A percentile compares a stretch with the other conserved stretches of the same genome.
Conservation (phyloP, 2,113 vertebrate species). For the Calypte anna region DNA sequence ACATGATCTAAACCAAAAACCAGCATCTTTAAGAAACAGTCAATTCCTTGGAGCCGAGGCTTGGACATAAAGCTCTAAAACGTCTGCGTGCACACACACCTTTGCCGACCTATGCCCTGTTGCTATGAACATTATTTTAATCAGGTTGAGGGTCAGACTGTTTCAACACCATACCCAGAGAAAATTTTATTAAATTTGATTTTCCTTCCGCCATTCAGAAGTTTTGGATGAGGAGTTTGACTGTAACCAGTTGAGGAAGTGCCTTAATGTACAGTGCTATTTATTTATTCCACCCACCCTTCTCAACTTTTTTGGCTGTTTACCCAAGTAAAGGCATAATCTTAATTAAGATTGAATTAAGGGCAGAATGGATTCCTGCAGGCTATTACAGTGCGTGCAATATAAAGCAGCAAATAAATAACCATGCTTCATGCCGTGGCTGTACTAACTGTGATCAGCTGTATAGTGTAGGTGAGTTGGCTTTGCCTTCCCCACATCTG, state of each 20-base stretch:
- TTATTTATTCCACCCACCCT: conserved; percentile 9
- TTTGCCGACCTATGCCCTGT: background rate
- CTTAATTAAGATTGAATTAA: conserved; percentile 33
- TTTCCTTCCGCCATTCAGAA: background rate
- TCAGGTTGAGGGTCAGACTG: background rate
- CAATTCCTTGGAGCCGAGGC: background rate
- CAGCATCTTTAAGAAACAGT: background rate
- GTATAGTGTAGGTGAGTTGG: background rate
- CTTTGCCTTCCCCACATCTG: background rate
- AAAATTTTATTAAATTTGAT: background rate
- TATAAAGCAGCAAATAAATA: conserved; percentile 34
- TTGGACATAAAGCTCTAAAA: background rate
- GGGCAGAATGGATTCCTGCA: background rate
- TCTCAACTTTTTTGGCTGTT: conserved; percentile 5
- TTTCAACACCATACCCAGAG: background rate
- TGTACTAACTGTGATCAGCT: background rate
- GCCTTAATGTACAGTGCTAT: background rate
- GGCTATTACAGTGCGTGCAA: background rate
- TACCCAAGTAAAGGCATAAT: conserved; percentile 12
- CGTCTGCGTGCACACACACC: background rate
- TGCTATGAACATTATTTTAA: background rate
- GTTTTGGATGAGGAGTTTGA: background rate
- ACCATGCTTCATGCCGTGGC: background rate
- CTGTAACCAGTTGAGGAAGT: background rate
- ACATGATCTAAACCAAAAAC: background rate